Conservation (phyloP, 35 echinoderm and acorn worm genomes). For the Heliocidaris tuberculata region DNA sequence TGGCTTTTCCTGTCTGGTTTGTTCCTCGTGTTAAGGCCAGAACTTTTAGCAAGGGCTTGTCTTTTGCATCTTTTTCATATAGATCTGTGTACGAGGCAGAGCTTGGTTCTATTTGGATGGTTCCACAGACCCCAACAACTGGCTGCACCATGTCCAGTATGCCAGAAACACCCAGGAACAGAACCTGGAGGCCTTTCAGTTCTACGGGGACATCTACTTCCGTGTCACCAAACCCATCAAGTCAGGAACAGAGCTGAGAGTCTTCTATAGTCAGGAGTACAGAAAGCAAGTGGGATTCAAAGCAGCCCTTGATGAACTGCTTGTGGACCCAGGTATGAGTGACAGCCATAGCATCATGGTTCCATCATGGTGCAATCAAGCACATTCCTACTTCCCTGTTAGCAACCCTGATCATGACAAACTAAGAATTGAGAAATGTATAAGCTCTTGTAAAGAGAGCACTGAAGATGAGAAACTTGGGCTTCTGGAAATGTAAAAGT, state of each 20-base stretch:
- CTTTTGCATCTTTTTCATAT: neutral
- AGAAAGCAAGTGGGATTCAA: neutral
- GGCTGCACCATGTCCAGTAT: conserved; percentile 78
- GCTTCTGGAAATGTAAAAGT: too few species aligned
- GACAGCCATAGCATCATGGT: neutral
- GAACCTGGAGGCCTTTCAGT: conserved; percentile 79
- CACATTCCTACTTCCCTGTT: neutral
- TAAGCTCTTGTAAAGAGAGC: too few species aligned
- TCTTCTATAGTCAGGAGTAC: conserved; percentile 84
- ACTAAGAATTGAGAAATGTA: too few species aligned
- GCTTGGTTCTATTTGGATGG: neutral
- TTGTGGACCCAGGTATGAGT: neutral
- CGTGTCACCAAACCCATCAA: conserved; percentile 62
- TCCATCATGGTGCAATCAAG: neutral
- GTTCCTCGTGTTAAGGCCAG: too few species aligned
- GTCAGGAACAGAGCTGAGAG: conserved; percentile 64
- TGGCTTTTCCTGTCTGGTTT: too few species aligned
- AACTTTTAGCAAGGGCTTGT: too few species aligned
- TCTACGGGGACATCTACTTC: conserved; percentile 74
- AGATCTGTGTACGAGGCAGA: neutral
- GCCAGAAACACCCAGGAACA: conserved; percentile 70
- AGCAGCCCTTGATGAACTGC: neutral
- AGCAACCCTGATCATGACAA: too few species aligned
- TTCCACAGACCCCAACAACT: conserved; percentile 45
- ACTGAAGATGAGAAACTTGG: too few species aligned